Conservation (phyloP, 2,113 vertebrate genomes). For the Tachycineta bicolor region DNA sequence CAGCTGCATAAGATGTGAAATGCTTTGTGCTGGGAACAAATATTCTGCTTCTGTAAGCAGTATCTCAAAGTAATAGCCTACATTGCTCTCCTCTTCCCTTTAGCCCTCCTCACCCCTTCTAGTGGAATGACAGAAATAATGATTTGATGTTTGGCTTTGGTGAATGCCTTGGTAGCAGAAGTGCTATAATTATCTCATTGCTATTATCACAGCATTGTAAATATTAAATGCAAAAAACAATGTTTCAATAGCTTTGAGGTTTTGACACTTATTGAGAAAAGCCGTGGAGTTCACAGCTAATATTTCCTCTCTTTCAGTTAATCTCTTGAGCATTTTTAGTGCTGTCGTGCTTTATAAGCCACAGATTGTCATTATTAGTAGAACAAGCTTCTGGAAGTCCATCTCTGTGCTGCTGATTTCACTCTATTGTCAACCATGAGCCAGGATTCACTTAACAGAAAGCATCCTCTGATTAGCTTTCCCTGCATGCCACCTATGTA, state of each 20-base stretch:
- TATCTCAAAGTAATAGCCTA: background rate
- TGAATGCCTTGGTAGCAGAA: conserved; percentile 13
- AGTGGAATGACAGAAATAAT: conserved; percentile 16
- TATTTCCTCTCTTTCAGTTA: background rate
- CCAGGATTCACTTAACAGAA: background rate
- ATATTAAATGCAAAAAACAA: conserved; percentile 53
- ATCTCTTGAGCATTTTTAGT: conserved; percentile 11
- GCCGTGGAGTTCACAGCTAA: conserved; percentile 26
- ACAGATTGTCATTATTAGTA: background rate
- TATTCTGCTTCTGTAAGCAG: background rate
- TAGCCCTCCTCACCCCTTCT: background rate
- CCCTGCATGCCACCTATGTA: background rate
- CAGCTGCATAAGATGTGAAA: background rate
- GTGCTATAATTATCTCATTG: conserved; percentile 56
- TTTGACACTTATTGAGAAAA: conserved; percentile 43
- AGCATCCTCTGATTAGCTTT: background rate
- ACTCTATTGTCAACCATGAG: background rate
- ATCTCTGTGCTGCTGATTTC: background rate
- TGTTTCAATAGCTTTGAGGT: conserved; percentile 53
- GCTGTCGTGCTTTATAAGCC: background rate
- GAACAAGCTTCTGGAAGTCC: background rate
- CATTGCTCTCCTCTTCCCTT: background rate
- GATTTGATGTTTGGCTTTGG: conserved; percentile 4
- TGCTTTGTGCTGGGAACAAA: background rate
- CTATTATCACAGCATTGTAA: conserved; percentile 9